Conservation (phyloP, 2,113 vertebrate species). For the Ceuthmochares aereus region DNA sequence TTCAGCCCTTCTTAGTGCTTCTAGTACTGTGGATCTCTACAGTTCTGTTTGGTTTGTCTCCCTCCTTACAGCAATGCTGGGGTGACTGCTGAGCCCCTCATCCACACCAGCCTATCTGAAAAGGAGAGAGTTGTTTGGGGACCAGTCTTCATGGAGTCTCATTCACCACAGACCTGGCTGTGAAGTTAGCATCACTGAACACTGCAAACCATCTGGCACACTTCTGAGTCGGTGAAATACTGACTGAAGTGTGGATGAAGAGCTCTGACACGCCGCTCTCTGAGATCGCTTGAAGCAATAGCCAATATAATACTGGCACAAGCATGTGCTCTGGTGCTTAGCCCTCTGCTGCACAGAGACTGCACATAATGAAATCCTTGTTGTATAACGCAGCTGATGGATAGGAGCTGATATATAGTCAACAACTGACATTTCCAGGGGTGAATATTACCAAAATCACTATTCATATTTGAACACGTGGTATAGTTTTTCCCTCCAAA, state of each 20-base stretch:
- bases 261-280: not conserved
- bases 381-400: not conserved
- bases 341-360: not conserved
- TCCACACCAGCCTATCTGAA: not conserved
- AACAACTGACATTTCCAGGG: not conserved
- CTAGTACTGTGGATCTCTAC: not conserved
- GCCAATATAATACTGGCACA: accelerated
- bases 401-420: not conserved
- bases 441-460: constrained; percentile 18
- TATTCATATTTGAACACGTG: not conserved
- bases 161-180: not conserved
- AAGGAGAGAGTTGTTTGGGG: not conserved
- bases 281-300: accelerated
- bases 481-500: not conserved
- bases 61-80: not conserved
- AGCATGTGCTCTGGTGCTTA: not conserved
- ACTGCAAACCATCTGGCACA: not conserved
- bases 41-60: not conserved
- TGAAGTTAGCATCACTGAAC: not conserved
- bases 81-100: accelerated
- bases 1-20: not conserved
- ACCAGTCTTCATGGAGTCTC: not conserved
- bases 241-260: not conserved
- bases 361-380: constrained; percentile 8
- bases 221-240: not conserved